phyloP scores from a whole-genome alignment of 2,113 vertebrate genomes.

The Serilophus lunatus region DNA sequence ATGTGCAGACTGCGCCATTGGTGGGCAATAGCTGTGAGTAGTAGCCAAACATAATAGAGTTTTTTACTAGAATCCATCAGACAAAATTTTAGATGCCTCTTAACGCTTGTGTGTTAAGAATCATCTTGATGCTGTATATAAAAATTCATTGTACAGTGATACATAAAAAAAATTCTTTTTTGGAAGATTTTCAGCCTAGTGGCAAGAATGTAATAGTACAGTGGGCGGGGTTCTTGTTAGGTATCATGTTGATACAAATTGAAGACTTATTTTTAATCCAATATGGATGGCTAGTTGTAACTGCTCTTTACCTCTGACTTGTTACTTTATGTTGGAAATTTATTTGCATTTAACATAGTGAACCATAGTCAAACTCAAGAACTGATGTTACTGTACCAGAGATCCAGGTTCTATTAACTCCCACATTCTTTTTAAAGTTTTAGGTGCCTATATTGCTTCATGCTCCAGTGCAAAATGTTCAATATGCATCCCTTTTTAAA shows the following conservation, averaged over 20 bases:
- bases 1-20: constrained; percentile 91
- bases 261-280: background rate
- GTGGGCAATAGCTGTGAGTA: constrained; percentile 95
- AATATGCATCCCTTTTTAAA: background rate
- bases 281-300: background rate
- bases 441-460: background rate
- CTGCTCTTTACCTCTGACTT: background rate
- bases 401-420: background rate
- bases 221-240: background rate
- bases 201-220: background rate
- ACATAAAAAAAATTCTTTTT: background rate
- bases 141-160: background rate
- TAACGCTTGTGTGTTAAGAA: background rate
- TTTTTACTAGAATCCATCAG: background rate
- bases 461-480: background rate
- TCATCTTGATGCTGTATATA: background rate
- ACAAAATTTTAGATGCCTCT: background rate
- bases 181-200: background rate
- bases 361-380: background rate
- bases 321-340: background rate
- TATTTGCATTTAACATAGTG: background rate
- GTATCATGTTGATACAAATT: background rate
- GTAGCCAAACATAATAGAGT: constrained; percentile 14
- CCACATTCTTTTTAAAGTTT: background rate
- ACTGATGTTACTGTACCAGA: background rate